These are phyloP conservation scores for Rousettus madagascariensis DNA, from an alignment of 2,797 vertebrate species.

Conservation along the genomic window DNA sequence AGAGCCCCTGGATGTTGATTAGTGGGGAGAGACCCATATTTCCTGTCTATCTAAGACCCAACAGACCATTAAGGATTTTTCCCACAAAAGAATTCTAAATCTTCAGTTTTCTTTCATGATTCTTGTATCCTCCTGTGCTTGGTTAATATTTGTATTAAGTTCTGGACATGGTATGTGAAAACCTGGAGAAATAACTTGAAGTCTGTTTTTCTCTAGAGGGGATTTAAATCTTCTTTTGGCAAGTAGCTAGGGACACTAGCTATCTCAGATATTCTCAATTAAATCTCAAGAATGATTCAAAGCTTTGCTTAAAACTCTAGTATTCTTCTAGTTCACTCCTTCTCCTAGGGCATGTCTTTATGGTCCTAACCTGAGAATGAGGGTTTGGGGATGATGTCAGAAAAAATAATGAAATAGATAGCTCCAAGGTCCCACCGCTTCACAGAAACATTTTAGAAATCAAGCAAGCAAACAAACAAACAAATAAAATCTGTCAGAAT, in stretches of 20 bases:
- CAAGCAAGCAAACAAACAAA: neutral
- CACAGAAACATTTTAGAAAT: constrained; percentile 44
- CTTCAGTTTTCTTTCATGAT: constrained; percentile 27
- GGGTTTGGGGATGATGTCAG: neutral
- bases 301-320: neutral
- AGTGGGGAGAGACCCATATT: neutral
- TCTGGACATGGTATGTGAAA: constrained; percentile 31
- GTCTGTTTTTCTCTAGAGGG: constrained; percentile 31
- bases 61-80: neutral
- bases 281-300: constrained; percentile 47
- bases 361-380: neutral
- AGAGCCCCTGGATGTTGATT: neutral
- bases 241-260: constrained; percentile 9
- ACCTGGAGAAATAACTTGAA: constrained; percentile 27
- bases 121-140: neutral
- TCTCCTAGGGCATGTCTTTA: neutral
- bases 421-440: neutral
- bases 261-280: constrained; percentile 1
- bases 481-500: neutral
- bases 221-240: constrained; percentile 42
- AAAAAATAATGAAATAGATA: constrained; percentile 27
- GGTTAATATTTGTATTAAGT: constrained; percentile 5
- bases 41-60: neutral
- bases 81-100: constrained; percentile 39
- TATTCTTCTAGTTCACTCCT: constrained; percentile 18